Evolutionary conservation across 2,113 vertebrate genomes (phyloP).

Genomic region (Macrotus californicus): DNA sequence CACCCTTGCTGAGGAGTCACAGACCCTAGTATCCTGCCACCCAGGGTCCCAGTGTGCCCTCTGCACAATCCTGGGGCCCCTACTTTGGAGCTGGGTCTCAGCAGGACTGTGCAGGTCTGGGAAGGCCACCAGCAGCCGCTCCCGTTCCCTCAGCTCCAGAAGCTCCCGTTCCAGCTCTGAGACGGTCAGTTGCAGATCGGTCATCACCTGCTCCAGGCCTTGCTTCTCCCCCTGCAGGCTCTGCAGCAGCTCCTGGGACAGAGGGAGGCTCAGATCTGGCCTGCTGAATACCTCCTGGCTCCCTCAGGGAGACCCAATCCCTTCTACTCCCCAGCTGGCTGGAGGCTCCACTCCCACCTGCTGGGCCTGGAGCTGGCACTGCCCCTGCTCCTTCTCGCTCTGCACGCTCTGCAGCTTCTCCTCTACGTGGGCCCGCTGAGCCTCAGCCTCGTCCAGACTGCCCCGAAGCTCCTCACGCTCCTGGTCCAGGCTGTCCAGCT

Average conservation of each 20-base stretch:
- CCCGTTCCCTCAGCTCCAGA: constrained; percentile 79
- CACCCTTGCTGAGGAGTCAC: not conserved
- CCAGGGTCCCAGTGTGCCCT: not conserved
- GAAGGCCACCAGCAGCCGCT: constrained; percentile 89
- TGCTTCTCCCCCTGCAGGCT: constrained; percentile 81
- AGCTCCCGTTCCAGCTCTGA: constrained; percentile 74
- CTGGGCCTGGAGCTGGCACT: constrained; percentile 79
- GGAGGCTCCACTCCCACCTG: constrained; percentile 76
- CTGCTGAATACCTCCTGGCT: not conserved
- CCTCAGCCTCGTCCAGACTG: constrained; percentile 80
- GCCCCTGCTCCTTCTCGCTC: constrained; percentile 74
- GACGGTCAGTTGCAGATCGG: constrained; percentile 72
- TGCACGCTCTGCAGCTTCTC: constrained; percentile 74
- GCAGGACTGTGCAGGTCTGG: constrained; percentile 84
- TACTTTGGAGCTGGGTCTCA: constrained; percentile 84
- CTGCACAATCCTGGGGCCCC: not conserved
- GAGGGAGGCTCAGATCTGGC: not conserved
- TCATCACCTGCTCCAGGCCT: constrained; percentile 71
- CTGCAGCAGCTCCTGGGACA: constrained; percentile 78
- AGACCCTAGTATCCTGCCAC: not conserved
- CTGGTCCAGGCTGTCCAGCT: constrained; percentile 84
- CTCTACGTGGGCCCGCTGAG: constrained; percentile 53
- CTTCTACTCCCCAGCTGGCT: not conserved
- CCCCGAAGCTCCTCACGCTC: constrained; percentile 86
- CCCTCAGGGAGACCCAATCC: not conserved